Conservation (phyloP, 2,797 vertebrate genomes). For the Babyrousa celebensis region DNA sequence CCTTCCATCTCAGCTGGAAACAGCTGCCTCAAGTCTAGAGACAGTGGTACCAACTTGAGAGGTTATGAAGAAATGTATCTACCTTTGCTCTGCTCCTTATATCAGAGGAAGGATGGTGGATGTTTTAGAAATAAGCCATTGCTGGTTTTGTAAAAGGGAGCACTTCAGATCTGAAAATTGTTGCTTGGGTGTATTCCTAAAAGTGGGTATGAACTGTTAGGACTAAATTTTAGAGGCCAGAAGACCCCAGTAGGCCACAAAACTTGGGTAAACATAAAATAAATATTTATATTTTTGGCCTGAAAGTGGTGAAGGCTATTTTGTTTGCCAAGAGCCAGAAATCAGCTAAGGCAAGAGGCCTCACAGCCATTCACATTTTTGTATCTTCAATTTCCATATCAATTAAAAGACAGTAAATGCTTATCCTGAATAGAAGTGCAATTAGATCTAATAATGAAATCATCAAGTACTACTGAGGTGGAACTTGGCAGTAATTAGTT, state of each 20-base stretch:
- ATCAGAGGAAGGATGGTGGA: not conserved
- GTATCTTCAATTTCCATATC: slow-evolving; percentile 87
- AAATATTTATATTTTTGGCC: slow-evolving; percentile 50
- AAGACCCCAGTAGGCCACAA: not conserved
- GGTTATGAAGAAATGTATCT: not conserved
- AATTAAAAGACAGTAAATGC: slow-evolving; percentile 89
- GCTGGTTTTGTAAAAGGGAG: slow-evolving; percentile 14
- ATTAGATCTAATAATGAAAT: slow-evolving; percentile 90
- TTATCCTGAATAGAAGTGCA: slow-evolving; percentile 86
- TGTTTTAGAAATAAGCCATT: not conserved
- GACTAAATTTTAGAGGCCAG: not conserved
- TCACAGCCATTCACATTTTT: slow-evolving; percentile 76
- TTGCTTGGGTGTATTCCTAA: not conserved
- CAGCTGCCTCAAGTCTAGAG: not conserved
- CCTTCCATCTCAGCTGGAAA: not conserved
- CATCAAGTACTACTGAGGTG: slow-evolving; percentile 87
- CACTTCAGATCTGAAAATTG: not conserved
- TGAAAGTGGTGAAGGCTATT: slow-evolving; percentile 16
- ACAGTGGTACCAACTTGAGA: not conserved
- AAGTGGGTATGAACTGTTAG: not conserved
- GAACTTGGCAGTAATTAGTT: slow-evolving; percentile 90
- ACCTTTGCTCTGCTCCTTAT: not conserved
- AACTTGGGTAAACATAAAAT: not conserved
- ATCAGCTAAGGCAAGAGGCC: slow-evolving; percentile 46
- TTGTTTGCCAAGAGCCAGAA: slow-evolving; percentile 54